Conservation (phyloP, 2,113 vertebrate species). For the Romanogobio albipinnatus region DNA sequence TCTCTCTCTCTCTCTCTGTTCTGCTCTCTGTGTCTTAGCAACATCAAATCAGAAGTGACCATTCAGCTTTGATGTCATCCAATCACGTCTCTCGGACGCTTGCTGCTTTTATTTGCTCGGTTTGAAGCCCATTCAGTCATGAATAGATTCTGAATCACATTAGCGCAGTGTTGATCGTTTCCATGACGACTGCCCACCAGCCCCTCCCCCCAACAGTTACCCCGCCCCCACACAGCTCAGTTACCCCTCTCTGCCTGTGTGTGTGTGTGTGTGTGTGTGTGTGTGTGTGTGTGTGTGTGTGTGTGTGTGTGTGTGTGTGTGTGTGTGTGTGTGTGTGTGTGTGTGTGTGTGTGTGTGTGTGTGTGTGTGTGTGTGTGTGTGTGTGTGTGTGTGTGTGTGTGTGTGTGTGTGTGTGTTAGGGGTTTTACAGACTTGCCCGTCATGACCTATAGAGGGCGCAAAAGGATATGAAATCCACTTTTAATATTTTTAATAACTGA, state of each 20-base stretch:
- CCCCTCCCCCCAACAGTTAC: background rate
- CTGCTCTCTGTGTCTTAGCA: conserved; percentile 54
- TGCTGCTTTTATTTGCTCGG: conserved; percentile 22
- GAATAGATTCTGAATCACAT: conserved; percentile 64
- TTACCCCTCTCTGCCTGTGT: conserved; percentile 50
- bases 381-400: too few relatives aligned
- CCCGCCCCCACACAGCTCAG: background rate
- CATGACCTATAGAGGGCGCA: too few relatives aligned
- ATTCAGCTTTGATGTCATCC: conserved; percentile 20
- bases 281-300: too few relatives aligned
- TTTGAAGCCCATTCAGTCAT: conserved; percentile 39
- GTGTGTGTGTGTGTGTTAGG: too few relatives aligned
- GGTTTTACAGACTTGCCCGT: too few relatives aligned
- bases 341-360: background rate
- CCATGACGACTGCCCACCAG: conserved; percentile 63
- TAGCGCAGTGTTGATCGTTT: conserved; percentile 59
- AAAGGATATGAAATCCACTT: too few relatives aligned
- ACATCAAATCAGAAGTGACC: conserved; percentile 53
- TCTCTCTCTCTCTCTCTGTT: conserved; percentile 28
- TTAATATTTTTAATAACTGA: too few relatives aligned
- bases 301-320: too few relatives aligned
- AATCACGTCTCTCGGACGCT: conserved; percentile 23
- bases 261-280: background rate
- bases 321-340: background rate
- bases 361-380: too few relatives aligned